Conservation (phyloP, 2,888 invertebrate species). For the Ceriagrion tenellum region DNA sequence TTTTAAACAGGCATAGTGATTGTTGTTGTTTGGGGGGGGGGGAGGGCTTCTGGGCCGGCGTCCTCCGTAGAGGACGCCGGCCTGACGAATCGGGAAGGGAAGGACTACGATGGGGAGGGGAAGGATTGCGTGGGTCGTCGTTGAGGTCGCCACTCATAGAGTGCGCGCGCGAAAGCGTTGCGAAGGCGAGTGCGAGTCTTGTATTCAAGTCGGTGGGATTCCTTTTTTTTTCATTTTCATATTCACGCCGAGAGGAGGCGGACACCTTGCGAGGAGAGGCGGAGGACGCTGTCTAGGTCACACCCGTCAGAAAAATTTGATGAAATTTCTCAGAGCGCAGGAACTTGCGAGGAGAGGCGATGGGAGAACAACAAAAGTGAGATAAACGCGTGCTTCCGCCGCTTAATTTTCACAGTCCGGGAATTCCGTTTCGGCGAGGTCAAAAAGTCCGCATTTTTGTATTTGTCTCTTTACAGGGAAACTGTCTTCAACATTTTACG, state of each 20-base stretch:
- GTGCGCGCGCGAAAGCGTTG: neutral
- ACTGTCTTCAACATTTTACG: too few relatives aligned
- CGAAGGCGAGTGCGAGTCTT: neutral
- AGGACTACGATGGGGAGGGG: neutral
- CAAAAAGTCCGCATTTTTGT: neutral
- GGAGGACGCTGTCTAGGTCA: neutral
- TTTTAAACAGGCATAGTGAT: neutral
- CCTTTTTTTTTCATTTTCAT: neutral
- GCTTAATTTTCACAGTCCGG: neutral
- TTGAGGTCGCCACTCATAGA: constrained; percentile 27
- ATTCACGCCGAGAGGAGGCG: neutral
- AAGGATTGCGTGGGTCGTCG: neutral
- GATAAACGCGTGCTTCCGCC: neutral
- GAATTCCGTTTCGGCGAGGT: neutral
- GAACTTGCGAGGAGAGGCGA: neutral
- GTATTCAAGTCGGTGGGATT: neutral
- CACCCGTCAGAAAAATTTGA: neutral
- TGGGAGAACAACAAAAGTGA: neutral
- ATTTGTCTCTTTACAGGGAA: too few relatives aligned
- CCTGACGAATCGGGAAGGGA: neutral
- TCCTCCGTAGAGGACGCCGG: neutral
- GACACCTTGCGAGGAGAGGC: neutral
- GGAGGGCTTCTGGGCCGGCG: neutral
- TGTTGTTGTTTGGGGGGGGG: neutral
- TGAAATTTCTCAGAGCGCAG: neutral